Percentiles rank a stretch among this genome's conserved stretches.
phyloP scores from a whole-genome alignment of 2,888 invertebrate species.

The Acanthopleura granulata region DNA sequence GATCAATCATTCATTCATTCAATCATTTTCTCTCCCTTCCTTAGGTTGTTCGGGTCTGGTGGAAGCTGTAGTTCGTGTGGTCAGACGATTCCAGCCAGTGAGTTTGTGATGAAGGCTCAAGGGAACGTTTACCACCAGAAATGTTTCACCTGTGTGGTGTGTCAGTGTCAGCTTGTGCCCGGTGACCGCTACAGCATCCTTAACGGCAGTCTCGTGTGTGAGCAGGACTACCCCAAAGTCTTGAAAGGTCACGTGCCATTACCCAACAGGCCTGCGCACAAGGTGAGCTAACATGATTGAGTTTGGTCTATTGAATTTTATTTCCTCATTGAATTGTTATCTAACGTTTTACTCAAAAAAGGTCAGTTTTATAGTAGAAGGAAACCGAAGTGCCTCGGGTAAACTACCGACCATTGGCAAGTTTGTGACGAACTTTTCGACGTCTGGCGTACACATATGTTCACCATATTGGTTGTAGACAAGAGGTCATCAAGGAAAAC shows the following conservation, averaged over 20 bases:
- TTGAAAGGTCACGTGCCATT: constrained; percentile 70
- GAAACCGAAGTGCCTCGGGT: too few relatives aligned
- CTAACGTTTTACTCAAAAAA: too few relatives aligned
- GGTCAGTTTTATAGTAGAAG: too few relatives aligned
- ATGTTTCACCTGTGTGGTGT: constrained; percentile 96
- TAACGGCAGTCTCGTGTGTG: constrained; percentile 91
- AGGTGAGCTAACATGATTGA: neutral
- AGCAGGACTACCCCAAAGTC: constrained; percentile 95
- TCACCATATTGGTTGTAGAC: too few relatives aligned
- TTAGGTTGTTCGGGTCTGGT: constrained; percentile 90
- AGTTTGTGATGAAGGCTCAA: constrained; percentile 89
- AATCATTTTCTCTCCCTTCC: constrained; percentile 24
- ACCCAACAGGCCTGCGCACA: constrained; percentile 20
- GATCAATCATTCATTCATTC: too few relatives aligned
- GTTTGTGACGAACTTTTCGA: too few relatives aligned
- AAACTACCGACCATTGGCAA: too few relatives aligned
- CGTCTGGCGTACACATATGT: too few relatives aligned
- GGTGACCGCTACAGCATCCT: constrained; percentile 95
- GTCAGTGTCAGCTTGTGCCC: constrained; percentile 87
- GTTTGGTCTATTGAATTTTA: too few relatives aligned
- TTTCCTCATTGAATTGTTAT: too few relatives aligned
- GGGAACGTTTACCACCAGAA: constrained; percentile 89
- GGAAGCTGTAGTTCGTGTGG: constrained; percentile 93
- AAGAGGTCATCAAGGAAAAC: too few relatives aligned
- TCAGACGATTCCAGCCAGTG: constrained; percentile 91